Evolutionary conservation across 2,888 invertebrate species (phyloP), one percentile per base, ranked within the genome.

Genomic region (Isotomurus palustris): DNA sequence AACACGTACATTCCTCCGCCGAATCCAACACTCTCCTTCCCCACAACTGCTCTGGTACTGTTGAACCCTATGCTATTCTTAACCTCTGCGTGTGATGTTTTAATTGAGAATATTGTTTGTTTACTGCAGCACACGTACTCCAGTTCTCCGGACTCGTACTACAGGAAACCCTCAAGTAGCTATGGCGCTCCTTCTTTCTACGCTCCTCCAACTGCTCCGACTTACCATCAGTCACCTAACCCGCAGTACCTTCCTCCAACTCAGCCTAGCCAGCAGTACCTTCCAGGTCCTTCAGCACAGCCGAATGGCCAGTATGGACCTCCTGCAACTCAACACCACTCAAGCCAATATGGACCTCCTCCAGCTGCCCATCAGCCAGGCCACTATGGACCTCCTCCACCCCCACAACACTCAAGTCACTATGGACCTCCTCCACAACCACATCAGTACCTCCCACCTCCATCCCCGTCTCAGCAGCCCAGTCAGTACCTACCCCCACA

Each of bases 81-180:
- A n/a, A n/a, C n/a, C n/a, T n/a, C n/a, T n/a, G n/a, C n/a, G n/a
- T n/a, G n/a, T n/a, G n/a, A n/a, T n/a, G n/a, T n/a, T n/a, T n/a
- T n/a, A n/a, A n/a, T 38, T 32, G 29, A n/a, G 22, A 52, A 0
- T 36, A 48, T 35, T 59, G 54, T 28, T 40, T 38, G 38, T 14
- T 5, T 38, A 14, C 5, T 5, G 2, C 43, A 60, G 60, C 48
- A 67, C 36, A 65, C 64, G 0, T 67, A 65, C 43, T 50, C 63
- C 1, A 49, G 56, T 3, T 12, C 27, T 2, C 61, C 63, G 17
- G 65, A 67, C 32, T 58, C 61, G 0, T 62, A 65, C 41, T 67
- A 60, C 43, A 45, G 67, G 25, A 63, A 64, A 35, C 64, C 65
- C 5, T 65, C 63, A 2, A 51, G 28, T 3, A 66, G 68, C 0